Evolutionary conservation across 2,113 vertebrate species (phyloP).

Genomic region (Pipa parva): DNA sequence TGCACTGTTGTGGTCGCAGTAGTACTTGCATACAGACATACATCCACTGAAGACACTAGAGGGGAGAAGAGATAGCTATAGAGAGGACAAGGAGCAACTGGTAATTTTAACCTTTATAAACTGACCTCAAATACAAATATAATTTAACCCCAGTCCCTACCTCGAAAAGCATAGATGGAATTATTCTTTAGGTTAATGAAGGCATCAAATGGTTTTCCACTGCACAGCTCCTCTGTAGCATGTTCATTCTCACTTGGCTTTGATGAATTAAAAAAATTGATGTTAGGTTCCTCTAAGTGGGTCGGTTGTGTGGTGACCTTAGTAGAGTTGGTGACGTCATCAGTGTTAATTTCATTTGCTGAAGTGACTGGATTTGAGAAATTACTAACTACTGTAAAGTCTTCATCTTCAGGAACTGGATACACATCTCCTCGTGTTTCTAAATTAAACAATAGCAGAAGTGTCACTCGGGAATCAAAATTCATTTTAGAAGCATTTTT

Average conservation of each 20-base stretch:
- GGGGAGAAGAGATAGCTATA: too few species aligned
- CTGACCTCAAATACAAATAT: too few species aligned
- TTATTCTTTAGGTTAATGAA: slow-evolving; percentile 90
- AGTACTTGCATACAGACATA: too few species aligned
- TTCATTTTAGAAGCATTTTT: too few species aligned
- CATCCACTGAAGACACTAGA: too few species aligned
- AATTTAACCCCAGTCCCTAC: slow-evolving; percentile 53
- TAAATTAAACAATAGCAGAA: slow-evolving; percentile 41
- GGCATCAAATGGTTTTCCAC: slow-evolving; percentile 76
- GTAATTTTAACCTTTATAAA: too few species aligned
- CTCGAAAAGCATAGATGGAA: slow-evolving; percentile 87
- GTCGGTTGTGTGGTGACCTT: background rate
- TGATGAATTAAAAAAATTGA: too few species aligned
- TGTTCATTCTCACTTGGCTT: slow-evolving; percentile 33
- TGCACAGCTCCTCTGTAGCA: slow-evolving; percentile 64
- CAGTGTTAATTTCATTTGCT: background rate
- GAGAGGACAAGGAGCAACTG: too few species aligned
- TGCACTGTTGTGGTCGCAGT: too few species aligned
- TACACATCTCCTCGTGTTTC: slow-evolving; percentile 89
- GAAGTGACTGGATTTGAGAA: too few species aligned
- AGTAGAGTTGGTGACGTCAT: background rate
- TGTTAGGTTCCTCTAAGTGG: accelerated
- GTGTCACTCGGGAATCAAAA: too few species aligned
- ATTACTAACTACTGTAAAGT: too few species aligned
- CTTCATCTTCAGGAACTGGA: slow-evolving; percentile 74